Conservation (phyloP, 2,797 vertebrate genomes). For the Agapornis canus region DNA sequence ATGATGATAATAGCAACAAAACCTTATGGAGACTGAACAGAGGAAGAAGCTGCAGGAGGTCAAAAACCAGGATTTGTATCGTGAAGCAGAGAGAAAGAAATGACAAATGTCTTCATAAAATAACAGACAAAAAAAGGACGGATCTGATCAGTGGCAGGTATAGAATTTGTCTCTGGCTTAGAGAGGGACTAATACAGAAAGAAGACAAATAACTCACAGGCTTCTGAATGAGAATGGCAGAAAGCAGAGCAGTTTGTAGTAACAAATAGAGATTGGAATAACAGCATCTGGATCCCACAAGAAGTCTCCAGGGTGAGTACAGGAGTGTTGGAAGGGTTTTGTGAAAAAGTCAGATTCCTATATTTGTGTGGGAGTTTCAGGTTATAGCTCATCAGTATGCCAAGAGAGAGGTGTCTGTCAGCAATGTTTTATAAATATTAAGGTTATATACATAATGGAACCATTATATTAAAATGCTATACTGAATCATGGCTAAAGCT, state of each 20-base stretch:
- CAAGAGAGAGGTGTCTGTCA: not conserved
- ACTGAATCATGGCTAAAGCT: not conserved
- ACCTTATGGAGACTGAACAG: slow-evolving; percentile 16
- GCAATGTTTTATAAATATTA: not conserved
- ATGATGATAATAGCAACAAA: slow-evolving; percentile 24
- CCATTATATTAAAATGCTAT: not conserved
- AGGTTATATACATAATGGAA: not conserved
- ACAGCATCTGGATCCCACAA: not conserved
- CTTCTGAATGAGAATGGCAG: not conserved
- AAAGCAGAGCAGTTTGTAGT: not conserved
- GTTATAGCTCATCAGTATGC: not conserved
- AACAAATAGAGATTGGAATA: not conserved
- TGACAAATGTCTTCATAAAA: not conserved
- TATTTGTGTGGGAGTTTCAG: not conserved
- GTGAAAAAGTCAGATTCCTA: not conserved
- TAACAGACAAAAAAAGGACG: not conserved
- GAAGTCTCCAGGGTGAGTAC: not conserved
- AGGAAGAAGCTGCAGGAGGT: slow-evolving; percentile 21
- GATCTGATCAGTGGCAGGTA: not conserved
- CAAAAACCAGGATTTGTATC: not conserved
- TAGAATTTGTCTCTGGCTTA: not conserved
- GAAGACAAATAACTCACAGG: not conserved
- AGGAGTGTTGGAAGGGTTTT: not conserved
- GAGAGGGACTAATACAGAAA: not conserved
- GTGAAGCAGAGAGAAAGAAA: not conserved